phyloP scores from a whole-genome alignment of 2,797 vertebrate genomes.

The Mormyrus hasselquistii region DNA sequence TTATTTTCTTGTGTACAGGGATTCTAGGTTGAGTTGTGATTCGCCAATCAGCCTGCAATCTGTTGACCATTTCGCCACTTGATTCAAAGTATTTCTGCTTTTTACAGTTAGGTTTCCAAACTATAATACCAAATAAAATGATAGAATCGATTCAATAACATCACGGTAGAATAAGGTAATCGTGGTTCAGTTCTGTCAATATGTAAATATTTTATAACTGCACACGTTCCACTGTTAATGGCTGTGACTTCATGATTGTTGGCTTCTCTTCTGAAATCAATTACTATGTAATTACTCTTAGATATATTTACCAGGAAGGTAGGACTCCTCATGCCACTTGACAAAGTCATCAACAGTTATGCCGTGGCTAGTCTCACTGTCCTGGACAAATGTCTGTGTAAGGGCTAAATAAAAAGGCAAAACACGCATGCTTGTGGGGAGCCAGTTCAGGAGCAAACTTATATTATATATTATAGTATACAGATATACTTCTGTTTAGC shows the following conservation, averaged over 20 bases:
- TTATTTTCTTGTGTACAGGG: not conserved
- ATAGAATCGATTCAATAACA: not conserved
- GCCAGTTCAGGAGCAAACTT: not conserved
- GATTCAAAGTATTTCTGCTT: not conserved
- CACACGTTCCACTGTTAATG: not conserved
- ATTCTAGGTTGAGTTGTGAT: not conserved
- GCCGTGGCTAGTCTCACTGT: not conserved
- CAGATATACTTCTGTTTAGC: not conserved
- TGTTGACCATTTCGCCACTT: not conserved
- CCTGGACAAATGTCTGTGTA: constrained; percentile 1
- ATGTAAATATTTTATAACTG: not conserved
- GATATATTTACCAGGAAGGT: not conserved
- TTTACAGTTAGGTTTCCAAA: not conserved
- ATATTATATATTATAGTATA: not conserved
- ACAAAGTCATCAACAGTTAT: not conserved
- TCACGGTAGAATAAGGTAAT: not conserved
- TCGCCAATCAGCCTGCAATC: not conserved
- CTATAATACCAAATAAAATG: not conserved
- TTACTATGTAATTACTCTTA: constrained; percentile 24
- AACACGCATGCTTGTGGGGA: not conserved
- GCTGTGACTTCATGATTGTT: not conserved
- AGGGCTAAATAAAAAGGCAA: not conserved
- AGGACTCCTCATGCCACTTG: not conserved
- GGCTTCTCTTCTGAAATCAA: not conserved
- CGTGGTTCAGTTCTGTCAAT: not conserved